Conservation (phyloP, 1,140 invertebrate genomes). For the Artemia franciscana region DNA sequence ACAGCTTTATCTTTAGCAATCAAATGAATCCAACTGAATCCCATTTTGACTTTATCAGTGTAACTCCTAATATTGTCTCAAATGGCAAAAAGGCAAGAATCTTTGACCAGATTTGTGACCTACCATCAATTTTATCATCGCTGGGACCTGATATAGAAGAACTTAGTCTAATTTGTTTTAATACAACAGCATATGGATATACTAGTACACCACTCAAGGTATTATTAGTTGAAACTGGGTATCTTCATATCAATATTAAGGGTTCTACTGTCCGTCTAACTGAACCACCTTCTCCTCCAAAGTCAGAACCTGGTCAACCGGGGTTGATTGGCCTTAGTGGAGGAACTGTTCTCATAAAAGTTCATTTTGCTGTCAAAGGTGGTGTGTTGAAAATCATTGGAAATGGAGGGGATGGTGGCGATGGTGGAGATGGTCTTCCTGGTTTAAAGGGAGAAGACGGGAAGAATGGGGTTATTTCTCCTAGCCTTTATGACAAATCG, state of each 20-base stretch:
- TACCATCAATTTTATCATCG: background rate
- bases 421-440: background rate
- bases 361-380: background rate
- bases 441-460: background rate
- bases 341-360: background rate
- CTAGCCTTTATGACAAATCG: background rate
- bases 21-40: no score
- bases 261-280: background rate
- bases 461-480: background rate
- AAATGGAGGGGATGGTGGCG: background rate
- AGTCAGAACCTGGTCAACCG: background rate
- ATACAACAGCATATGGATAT: background rate
- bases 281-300: background rate
- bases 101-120: background rate
- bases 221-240: background rate
- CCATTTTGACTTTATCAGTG: no score
- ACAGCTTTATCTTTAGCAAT: no score
- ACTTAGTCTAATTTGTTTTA: background rate
- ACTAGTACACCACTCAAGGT: background rate
- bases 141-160: background rate
- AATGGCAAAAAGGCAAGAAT: background rate
- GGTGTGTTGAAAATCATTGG: background rate
- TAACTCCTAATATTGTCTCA: background rate
- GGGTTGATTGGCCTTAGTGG: background rate
- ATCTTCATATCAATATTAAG: background rate